Percentiles rank a stretch among this genome's conserved stretches.
Evolutionary conservation across 2,888 invertebrate species (phyloP).

Genomic region (Camponotus fellah): DNA sequence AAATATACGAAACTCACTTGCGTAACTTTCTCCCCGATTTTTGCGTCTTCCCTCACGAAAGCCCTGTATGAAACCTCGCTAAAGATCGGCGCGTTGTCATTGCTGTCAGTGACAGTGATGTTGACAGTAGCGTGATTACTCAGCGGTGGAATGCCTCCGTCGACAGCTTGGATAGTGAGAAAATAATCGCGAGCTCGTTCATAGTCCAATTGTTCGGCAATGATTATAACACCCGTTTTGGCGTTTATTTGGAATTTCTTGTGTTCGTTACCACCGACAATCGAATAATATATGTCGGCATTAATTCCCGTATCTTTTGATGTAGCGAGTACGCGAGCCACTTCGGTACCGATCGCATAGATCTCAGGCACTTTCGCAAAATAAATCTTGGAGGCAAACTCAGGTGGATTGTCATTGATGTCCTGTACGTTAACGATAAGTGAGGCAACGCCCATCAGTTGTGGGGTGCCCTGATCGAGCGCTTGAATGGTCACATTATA

Average conservation of each 20-base stretch:
- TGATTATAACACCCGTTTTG: slow-evolving; percentile 91
- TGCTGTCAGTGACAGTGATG: slow-evolving; percentile 94
- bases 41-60: slow-evolving; percentile 93
- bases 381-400: slow-evolving; percentile 95
- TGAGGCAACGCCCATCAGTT: slow-evolving; percentile 89
- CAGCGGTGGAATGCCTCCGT: slow-evolving; percentile 95
- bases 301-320: slow-evolving; percentile 97
- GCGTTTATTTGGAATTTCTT: slow-evolving; percentile 93
- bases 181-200: slow-evolving; percentile 95
- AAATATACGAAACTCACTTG: slow-evolving; percentile 87
- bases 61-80: slow-evolving; percentile 92
- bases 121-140: slow-evolving; percentile 96
- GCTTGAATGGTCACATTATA: slow-evolving; percentile 95
- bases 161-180: slow-evolving; percentile 95
- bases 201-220: slow-evolving; percentile 94
- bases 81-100: slow-evolving; percentile 95
- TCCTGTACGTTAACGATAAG: slow-evolving; percentile 95
- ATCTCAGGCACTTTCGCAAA: slow-evolving; percentile 93
- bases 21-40: slow-evolving; percentile 90
- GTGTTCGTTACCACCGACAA: slow-evolving; percentile 95
- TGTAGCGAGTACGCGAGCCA: slow-evolving; percentile 95
- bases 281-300: slow-evolving; percentile 95
- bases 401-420: slow-evolving; percentile 98
- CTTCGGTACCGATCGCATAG: slow-evolving; percentile 92
- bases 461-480: slow-evolving; percentile 93